Evolutionary conservation across 92 coral and sea anemone genomes (phyloP), one percentile per base, ranked within the genome.

Genomic region (Nematostella vectensis): DNA sequence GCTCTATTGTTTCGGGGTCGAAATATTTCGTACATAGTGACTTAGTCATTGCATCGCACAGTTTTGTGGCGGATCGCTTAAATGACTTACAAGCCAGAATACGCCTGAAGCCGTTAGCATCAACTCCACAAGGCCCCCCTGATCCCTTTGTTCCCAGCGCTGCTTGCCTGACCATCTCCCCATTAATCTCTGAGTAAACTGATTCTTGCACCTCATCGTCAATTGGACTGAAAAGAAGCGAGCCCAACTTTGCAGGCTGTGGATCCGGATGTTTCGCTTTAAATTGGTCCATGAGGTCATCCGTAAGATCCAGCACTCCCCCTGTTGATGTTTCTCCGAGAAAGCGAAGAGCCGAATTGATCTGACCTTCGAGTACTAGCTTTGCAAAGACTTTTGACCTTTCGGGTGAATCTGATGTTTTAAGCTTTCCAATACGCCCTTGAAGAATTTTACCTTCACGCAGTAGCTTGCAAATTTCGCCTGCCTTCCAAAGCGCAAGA

Each of bases 151-250:
- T 70, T 70, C 77, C 27, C 49, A 70, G 42, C 2, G 62, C 71
- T n/a, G 77, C 62, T 50, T 70, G 54, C 22, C 71, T 70, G 26
- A 71, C 62, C 78, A 54, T 71, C 11, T 71, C 64, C 13, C 78
- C 64, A 21, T 64, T 64, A 16, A 64, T 72, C 65, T 38, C 65
- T 13, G 29, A 31, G 66, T 64, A 55, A 11, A 72, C 29, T 16
- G 72, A 72, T 55, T 72, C 72, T 0, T 71, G 73, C 49, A 33
- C 72, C n/a, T n/a, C n/a, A 28, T 72, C 73, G 3, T 64, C 71
- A 22, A 63, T 33, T n/a, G 78, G 72, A 9, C 78, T 59, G 33
- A 62, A 63, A 24, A 52, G 31, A 8, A 21, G 31, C 33, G 59
- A 63, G 6, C 67, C 67, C 31, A 61, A 47, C 29, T 31, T 29